These are phyloP conservation scores for Amphilophus citrinellus DNA, from an alignment of 2,113 vertebrate species.

Conservation along the genomic window DNA sequence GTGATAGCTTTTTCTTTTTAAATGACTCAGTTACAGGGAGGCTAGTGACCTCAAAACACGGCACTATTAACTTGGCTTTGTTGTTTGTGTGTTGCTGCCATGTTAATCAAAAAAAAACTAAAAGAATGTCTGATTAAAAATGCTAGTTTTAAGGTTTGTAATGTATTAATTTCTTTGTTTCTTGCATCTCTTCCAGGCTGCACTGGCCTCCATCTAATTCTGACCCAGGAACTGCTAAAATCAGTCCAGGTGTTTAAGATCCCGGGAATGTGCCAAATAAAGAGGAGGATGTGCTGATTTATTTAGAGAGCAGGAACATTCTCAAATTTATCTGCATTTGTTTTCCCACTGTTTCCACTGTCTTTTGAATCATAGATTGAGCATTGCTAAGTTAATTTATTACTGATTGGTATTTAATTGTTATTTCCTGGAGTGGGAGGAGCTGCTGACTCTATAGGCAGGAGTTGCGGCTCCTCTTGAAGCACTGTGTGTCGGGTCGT, in stretches of 20 bases:
- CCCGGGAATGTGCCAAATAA: not conserved
- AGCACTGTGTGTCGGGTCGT: not conserved
- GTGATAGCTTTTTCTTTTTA: rapidly evolving
- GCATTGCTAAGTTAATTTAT: rapidly evolving
- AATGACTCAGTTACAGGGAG: rapidly evolving
- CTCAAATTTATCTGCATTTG: not conserved
- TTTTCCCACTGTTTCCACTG: not conserved
- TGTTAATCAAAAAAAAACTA: not conserved
- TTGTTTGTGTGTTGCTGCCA: not conserved
- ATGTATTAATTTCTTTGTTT: not conserved
- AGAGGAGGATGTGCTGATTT: not conserved
- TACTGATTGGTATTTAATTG: rapidly evolving
- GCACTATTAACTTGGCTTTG: not conserved
- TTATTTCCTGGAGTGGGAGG: not conserved
- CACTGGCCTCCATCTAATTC: not conserved
- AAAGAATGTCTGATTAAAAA: not conserved
- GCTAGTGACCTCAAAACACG: rapidly evolving
- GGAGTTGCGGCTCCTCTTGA: not conserved
- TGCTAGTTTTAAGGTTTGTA: not conserved
- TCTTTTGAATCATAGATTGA: not conserved
- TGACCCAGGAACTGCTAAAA: not conserved
- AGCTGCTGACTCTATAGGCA: not conserved
- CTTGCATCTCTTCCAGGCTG: not conserved
- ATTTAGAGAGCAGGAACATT: rapidly evolving
- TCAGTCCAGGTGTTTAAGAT: not conserved